Base-by-base conservation (phyloP, 1,140 invertebrate species). In the Lucilia sericata region DNA sequence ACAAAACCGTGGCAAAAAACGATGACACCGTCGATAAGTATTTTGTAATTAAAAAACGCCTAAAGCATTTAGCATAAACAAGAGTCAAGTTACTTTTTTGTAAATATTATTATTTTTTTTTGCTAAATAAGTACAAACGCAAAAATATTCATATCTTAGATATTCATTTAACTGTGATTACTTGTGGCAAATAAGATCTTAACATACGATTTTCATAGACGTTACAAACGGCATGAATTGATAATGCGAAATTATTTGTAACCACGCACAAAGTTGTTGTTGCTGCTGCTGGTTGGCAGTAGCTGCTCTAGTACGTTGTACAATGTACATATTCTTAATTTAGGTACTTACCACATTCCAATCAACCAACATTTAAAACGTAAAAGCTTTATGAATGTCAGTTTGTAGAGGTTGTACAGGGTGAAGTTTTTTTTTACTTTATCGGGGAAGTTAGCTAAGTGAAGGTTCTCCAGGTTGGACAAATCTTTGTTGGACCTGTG, bases 141-240 rank as follows among this genome's bases (percentile, higher is more conserved):
- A 55, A 55, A 14, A 55, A 55, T 25, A n/a, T n/a, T 60, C 55
- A n/a, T 60, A 60, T 70, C 65, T 55, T 19, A 70, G 65, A 70
- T 70, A 70, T 70, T 70, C 65, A 70, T 70, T 70, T 70, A 21
- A 21, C 19, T 70, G n/a, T 70, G 65, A 70, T 70, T 21, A 70
- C 65, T 70, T 70, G 65, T 70, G 65, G 65, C 65, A 70, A 70
- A 70, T 10, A 70, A 70, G 65, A 70, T 70, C 65, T 70, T 10
- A 70, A 70, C n/a, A 19, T 25, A 70, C 21, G 65, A 70, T 70
- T 70, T 70, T 30, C 60, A 65, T 65, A 49, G 25, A 30, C 25
- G 49, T 49, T 49, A 49, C 49, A 49, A 49, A 49, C 5, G 9
- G 49, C 49, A 49, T 42, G 42, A 42, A 42, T 42, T 42, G 5